Conservation (phyloP, 2,113 vertebrate genomes). For the Hucho hucho region DNA sequence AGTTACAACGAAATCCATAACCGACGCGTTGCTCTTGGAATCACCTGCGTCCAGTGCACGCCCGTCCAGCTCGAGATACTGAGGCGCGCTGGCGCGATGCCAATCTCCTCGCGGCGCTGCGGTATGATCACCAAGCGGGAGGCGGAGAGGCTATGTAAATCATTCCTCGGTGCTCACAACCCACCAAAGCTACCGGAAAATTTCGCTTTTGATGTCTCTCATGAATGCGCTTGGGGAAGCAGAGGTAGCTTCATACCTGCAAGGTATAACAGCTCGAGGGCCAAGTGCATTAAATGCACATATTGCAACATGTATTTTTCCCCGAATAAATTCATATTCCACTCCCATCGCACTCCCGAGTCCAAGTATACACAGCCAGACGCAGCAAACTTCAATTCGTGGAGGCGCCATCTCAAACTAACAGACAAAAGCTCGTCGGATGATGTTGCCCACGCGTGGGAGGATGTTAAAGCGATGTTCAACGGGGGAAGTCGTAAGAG, state of each 20-base stretch:
- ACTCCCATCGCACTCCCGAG: slow-evolving; percentile 87
- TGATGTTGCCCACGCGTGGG: slow-evolving; percentile 90
- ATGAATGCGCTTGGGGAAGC: slow-evolving; percentile 90
- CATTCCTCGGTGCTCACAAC: slow-evolving; percentile 86
- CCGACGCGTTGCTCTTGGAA: slow-evolving; percentile 86
- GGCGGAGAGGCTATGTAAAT: slow-evolving; percentile 90
- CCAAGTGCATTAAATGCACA: slow-evolving; percentile 91
- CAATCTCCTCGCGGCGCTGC: slow-evolving; percentile 88
- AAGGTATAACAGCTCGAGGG: slow-evolving; percentile 89
- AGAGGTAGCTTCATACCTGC: slow-evolving; percentile 89
- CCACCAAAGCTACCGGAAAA: slow-evolving; percentile 89
- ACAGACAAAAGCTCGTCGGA: slow-evolving; percentile 83
- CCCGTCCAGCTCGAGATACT: slow-evolving; percentile 91
- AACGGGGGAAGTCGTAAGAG: slow-evolving; percentile 93
- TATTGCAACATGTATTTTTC: slow-evolving; percentile 93
- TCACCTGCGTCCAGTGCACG: slow-evolving; percentile 92
- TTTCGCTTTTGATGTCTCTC: slow-evolving; percentile 89
- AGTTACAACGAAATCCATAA: slow-evolving; percentile 96
- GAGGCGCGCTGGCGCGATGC: slow-evolving; percentile 89
- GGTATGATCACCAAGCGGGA: slow-evolving; percentile 93
- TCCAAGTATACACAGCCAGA: slow-evolving; percentile 90
- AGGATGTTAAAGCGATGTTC: slow-evolving; percentile 98
- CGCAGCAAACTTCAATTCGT: slow-evolving; percentile 91
- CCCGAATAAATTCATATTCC: slow-evolving; percentile 92
- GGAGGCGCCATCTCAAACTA: slow-evolving; percentile 90